Percentiles rank a stretch among this genome's conserved stretches.
Evolutionary conservation across 2,113 vertebrate species (phyloP).

Genomic region (Spea multiplicata): DNA sequence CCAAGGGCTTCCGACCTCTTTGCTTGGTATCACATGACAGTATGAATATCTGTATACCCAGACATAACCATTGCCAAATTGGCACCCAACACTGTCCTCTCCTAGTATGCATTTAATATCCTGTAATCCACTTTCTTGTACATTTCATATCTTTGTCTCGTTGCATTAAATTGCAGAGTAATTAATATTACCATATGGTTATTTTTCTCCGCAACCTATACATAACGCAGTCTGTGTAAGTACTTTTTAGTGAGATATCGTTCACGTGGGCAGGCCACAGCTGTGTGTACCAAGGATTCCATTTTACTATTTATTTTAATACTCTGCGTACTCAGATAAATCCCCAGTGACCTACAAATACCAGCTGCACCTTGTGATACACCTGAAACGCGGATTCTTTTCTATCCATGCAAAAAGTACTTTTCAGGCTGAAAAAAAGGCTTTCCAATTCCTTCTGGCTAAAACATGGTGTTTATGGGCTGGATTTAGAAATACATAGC

Average conservation of each 20-base stretch:
- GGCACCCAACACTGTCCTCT: too few relatives aligned
- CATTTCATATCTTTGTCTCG: too few relatives aligned
- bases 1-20: too few relatives aligned
- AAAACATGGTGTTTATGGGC: not conserved
- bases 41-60: too few relatives aligned
- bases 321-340: conserved; percentile 38
- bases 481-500: conserved; percentile 15
- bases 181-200: not conserved
- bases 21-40: too few relatives aligned
- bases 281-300: conserved; percentile 42
- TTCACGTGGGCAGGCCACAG: conserved; percentile 27
- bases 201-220: conserved; percentile 28
- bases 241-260: conserved; percentile 18
- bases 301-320: conserved; percentile 42
- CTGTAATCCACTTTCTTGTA: too few relatives aligned
- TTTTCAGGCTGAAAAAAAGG: conserved; percentile 21
- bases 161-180: too few relatives aligned
- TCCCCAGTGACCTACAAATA: conserved; percentile 37
- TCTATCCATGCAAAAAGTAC: not conserved
- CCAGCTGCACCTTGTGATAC: conserved; percentile 4
- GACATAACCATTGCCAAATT: too few relatives aligned
- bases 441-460: not conserved
- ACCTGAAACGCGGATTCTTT: conserved; percentile 14
- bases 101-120: too few relatives aligned
- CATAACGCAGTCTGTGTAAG: conserved; percentile 20